Evolutionary conservation across 2,888 invertebrate genomes (phyloP).

Genomic region (Tenthredo mesomela): DNA sequence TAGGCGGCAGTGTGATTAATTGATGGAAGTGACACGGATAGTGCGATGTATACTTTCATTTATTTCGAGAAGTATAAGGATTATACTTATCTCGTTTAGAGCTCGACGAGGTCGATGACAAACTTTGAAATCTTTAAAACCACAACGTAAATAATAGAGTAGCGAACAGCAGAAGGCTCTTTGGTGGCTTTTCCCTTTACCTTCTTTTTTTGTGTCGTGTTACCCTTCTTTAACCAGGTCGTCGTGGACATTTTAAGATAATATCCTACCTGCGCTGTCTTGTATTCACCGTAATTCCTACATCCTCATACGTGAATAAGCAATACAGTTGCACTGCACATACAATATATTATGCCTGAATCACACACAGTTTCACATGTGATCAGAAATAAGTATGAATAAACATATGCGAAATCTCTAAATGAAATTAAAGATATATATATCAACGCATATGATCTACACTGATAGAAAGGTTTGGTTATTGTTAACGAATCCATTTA

Average conservation of each 20-base stretch:
- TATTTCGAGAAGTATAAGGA: not conserved
- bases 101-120: slow-evolving; percentile 40
- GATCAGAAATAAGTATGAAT: not conserved
- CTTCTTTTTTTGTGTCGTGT: not conserved
- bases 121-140: slow-evolving; percentile 49
- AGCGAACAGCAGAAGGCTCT: slow-evolving; percentile 44
- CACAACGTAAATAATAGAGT: slow-evolving; percentile 48
- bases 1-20: not conserved
- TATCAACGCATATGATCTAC: not conserved
- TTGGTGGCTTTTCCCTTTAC: slow-evolving; percentile 36
- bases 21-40: not conserved
- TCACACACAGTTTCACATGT: not conserved
- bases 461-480: too few species aligned
- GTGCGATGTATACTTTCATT: slow-evolving; percentile 18
- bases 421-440: not conserved
- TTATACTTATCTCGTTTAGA: slow-evolving; percentile 7
- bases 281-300: not conserved
- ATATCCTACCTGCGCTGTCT: not conserved
- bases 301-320: not conserved
- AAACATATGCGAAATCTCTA: not conserved
- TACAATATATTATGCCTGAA: not conserved
- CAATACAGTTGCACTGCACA: not conserved
- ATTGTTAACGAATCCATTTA: too few species aligned
- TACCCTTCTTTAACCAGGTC: slow-evolving; percentile 35
- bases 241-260: slow-evolving; percentile 13